Evolutionary conservation across 2,797 vertebrate species (phyloP).

Genomic region (Propithecus deckenii): DNA sequence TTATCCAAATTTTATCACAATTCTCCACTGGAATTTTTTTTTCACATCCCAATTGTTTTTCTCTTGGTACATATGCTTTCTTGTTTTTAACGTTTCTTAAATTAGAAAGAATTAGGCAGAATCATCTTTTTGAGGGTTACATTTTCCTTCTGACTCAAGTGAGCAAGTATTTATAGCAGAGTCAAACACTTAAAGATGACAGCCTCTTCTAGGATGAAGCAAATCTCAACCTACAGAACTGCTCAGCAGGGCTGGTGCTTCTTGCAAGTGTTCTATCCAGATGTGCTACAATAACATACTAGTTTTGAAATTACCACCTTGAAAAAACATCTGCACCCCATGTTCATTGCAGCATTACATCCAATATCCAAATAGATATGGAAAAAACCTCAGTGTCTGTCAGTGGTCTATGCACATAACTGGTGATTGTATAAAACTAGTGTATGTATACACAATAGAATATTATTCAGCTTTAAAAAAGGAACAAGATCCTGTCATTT

Average conservation of each 20-base stretch:
- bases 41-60: conserved; percentile 60
- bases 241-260: neutral
- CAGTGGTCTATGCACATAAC: neutral
- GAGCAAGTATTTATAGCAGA: conserved; percentile 9
- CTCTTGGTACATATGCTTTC: conserved; percentile 63
- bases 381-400: neutral
- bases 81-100: conserved; percentile 72
- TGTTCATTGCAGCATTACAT: neutral
- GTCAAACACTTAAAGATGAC: neutral
- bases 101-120: conserved; percentile 77
- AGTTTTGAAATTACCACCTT: neutral
- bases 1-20: conserved; percentile 80
- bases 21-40: conserved; percentile 59
- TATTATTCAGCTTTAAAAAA: neutral
- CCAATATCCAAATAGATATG: neutral
- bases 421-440: neutral
- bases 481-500: neutral
- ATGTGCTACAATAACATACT: neutral
- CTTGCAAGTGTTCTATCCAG: neutral
- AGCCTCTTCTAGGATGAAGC: neutral
- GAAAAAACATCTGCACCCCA: neutral
- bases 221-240: neutral
- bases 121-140: neutral
- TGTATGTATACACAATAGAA: neutral
- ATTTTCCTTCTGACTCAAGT: conserved; percentile 1